Conservation (phyloP, 2,888 invertebrate species). For the Acronicta aceris region DNA sequence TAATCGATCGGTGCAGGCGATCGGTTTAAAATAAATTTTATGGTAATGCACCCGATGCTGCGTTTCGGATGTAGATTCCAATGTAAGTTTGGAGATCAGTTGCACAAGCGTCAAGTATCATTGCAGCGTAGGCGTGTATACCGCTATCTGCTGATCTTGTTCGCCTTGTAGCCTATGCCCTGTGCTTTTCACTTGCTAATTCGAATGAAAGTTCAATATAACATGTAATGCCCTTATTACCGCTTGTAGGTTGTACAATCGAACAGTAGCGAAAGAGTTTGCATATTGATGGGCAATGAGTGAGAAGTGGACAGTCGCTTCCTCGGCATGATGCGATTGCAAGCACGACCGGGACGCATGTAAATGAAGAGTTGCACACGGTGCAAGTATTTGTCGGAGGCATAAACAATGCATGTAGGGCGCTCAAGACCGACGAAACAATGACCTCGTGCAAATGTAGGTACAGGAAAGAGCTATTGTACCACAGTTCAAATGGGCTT, state of each 20-base stretch:
- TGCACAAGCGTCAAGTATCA: slow-evolving; percentile 78
- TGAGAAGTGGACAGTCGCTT: slow-evolving; percentile 76
- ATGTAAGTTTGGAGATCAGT: slow-evolving; percentile 73
- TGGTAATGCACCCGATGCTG: slow-evolving; percentile 77
- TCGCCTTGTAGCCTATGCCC: slow-evolving; percentile 40
- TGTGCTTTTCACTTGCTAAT: slow-evolving; percentile 40
- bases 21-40: slow-evolving; percentile 77
- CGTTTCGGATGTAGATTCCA: slow-evolving; percentile 69
- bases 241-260: slow-evolving; percentile 22
- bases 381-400: slow-evolving; percentile 62
- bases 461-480: slow-evolving; percentile 43
- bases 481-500: slow-evolving; percentile 22
- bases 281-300: slow-evolving; percentile 81
- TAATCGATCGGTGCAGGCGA: slow-evolving; percentile 54
- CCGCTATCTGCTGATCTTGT: slow-evolving; percentile 60
- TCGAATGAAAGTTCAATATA: slow-evolving; percentile 23
- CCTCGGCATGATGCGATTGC: slow-evolving; percentile 69
- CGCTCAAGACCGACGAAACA: slow-evolving; percentile 60
- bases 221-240: slow-evolving; percentile 5
- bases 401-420: slow-evolving; percentile 64
- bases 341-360: slow-evolving; percentile 69
- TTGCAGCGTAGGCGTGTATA: slow-evolving; percentile 72
- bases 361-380: slow-evolving; percentile 74
- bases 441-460: slow-evolving; percentile 59
- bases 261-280: slow-evolving; percentile 71